These are phyloP conservation scores for Drosophila parvula DNA, from an alignment of 1,140 invertebrate genomes.

Conservation along the genomic window DNA sequence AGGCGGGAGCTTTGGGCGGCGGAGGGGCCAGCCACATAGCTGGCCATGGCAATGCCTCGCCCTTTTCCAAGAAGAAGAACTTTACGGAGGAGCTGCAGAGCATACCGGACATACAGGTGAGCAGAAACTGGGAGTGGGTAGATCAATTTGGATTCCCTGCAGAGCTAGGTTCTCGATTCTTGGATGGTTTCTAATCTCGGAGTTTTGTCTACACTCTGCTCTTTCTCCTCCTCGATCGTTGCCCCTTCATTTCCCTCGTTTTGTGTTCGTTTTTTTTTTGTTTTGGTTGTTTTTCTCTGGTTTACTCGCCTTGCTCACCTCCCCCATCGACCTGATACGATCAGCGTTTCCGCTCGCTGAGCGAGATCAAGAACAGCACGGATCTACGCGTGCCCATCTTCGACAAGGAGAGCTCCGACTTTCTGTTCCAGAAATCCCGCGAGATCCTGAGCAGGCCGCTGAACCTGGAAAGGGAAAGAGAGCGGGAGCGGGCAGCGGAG, in stretches of 20 bases:
- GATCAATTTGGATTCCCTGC: not conserved
- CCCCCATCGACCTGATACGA: slow-evolving; percentile 3
- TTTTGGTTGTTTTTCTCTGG: slow-evolving; percentile 61
- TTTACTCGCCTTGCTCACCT: slow-evolving; percentile 19
- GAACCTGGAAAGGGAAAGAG: slow-evolving; percentile 45
- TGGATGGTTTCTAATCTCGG: slow-evolving; percentile 50
- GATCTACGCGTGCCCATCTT: slow-evolving; percentile 87
- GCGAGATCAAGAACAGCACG: slow-evolving; percentile 78
- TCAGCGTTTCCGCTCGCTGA: slow-evolving; percentile 86
- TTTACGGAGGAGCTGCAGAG: slow-evolving; percentile 95
- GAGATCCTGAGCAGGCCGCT: slow-evolving; percentile 88
- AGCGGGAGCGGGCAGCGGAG: slow-evolving; percentile 19
- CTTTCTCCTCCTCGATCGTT: slow-evolving; percentile 51
- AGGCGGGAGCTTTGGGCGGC: slow-evolving; percentile 30
- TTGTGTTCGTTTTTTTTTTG: slow-evolving; percentile 56
- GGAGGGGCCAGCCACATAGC: slow-evolving; percentile 43
- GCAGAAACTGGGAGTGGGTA: not conserved
- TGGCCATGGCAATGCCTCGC: slow-evolving; percentile 60
- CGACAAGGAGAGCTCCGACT: slow-evolving; percentile 90
- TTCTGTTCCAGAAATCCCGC: slow-evolving; percentile 89
- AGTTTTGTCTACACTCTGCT: slow-evolving; percentile 52
- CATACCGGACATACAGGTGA: slow-evolving; percentile 95
- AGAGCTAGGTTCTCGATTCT: slow-evolving; percentile 28
- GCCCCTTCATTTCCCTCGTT: slow-evolving; percentile 58
- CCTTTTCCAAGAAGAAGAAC: slow-evolving; percentile 87